Percentiles rank a stretch among this genome's conserved stretches.
Evolutionary conservation across 2,113 vertebrate genomes (phyloP).

Genomic region (cattle (Bos taurus)): DNA sequence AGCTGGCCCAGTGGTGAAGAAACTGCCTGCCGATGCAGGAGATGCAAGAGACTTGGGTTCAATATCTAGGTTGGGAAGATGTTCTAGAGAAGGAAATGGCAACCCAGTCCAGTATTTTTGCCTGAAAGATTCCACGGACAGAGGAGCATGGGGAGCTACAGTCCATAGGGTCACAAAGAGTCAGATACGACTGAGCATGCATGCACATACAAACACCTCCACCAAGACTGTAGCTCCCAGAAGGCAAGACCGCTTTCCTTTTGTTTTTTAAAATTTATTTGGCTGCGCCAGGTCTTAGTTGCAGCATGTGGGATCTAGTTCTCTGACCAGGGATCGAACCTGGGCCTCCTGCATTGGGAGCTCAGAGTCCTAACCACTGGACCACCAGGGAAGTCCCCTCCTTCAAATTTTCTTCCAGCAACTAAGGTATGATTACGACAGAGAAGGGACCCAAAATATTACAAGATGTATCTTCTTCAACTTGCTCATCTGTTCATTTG

Average conservation of each 20-base stretch:
- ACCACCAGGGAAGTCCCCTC: neutral
- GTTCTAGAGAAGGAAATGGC: neutral
- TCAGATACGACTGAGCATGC: neutral
- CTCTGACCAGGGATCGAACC: neutral
- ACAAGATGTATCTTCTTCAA: neutral
- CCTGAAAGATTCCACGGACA: neutral
- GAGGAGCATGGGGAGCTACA: neutral
- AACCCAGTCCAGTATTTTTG: neutral
- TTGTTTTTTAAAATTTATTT: neutral
- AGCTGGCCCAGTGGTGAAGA: neutral
- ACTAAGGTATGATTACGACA: neutral
- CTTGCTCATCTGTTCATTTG: neutral
- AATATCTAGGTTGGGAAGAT: neutral
- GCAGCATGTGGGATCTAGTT: neutral
- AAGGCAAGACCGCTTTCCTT: neutral
- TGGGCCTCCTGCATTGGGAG: neutral
- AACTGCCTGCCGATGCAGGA: neutral
- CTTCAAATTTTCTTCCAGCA: neutral
- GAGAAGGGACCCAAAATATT: neutral
- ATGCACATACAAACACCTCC: neutral
- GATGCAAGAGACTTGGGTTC: neutral
- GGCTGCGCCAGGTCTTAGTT: neutral
- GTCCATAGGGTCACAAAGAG: neutral
- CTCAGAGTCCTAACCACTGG: neutral
- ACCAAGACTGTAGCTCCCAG: neutral